Conservation (phyloP, 1,140 invertebrate species). For the Venustaconcha ellipsiformis region DNA sequence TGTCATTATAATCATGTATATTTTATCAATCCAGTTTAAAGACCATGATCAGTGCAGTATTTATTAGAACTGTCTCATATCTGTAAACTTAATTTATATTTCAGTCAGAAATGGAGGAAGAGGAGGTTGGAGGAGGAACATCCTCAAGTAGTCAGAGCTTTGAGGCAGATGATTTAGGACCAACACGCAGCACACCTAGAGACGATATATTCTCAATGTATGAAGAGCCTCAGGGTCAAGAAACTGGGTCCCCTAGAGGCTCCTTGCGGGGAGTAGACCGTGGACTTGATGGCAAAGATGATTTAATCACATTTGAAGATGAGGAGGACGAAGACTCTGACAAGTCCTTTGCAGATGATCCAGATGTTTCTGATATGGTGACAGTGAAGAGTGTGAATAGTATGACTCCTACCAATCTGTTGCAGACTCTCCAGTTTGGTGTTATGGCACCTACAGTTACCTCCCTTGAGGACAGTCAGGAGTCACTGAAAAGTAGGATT, state of each 20-base stretch:
- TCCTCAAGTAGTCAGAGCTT: neutral
- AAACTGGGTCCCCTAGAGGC: conserved; percentile 9
- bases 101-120: no score
- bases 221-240: no score
- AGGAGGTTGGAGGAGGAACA: no score
- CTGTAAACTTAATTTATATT: no score
- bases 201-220: conserved; percentile 6
- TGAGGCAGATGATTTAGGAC: neutral
- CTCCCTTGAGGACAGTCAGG: conserved; percentile 34
- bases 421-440: conserved; percentile 45
- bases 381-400: conserved; percentile 24
- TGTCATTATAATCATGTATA: no score
- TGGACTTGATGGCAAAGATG: conserved; percentile 10
- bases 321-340: conserved; percentile 17
- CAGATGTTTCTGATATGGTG: neutral
- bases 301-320: conserved; percentile 23
- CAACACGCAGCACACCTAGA: conserved; percentile 19
- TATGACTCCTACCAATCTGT: conserved; percentile 33
- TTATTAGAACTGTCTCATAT: no score
- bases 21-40: no score
- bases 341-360: conserved; percentile 24
- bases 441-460: conserved; percentile 35
- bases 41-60: no score
- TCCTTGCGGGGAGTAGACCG: conserved; percentile 23
- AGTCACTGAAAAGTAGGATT: conserved; percentile 38